Base-by-base conservation (phyloP, 2,888 invertebrate species). In the Phymatocera aterrima region DNA sequence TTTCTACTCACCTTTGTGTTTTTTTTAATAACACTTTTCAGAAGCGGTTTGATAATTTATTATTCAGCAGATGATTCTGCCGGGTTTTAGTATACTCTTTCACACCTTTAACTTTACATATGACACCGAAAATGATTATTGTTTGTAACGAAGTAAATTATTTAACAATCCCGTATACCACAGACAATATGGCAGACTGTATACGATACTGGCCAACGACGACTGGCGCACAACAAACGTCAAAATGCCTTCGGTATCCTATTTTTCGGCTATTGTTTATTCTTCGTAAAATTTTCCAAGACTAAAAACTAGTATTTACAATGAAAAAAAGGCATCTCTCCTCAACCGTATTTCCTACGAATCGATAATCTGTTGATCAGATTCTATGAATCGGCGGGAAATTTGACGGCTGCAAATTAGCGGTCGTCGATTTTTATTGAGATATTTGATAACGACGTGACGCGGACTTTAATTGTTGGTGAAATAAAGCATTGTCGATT, bases 111-210 rank as follows among this genome's bases (percentile, higher is more conserved):
- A 65, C 24, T 65, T 34, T 65, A 48, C 18, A 18, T 72, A 51
- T 37, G 15, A 72, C 28, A 51, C 51, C n/a, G 24, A 48, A 37
- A 37, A 64, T 37, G 61, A 18, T 64, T 51, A 77, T 54, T 68
- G 61, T 70, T 65, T 78, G 54, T 61, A 40, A 40, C 43, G 64
- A 72, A 51, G 64, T 81, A 80, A 81, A 80, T 82, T 83, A 80
- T 81, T 80, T 81, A 79, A 68, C 60, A 80, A 80, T 77, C 74
- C 74, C 74, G 81, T 75, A 80, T 79, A 79, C 74, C 79, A 80
- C 83, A 82, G 79, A 81, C 86, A 86, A 84, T 85, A 85, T 84
- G 84, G 86, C 84, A 84, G 83, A 82, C 70, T 80, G 78, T 77
- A 80, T 79, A 79, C 77, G 81, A 80, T 77, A 79, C 79, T 77